Conservation (phyloP, 1,140 invertebrate species). For the Brachionus angularis region DNA sequence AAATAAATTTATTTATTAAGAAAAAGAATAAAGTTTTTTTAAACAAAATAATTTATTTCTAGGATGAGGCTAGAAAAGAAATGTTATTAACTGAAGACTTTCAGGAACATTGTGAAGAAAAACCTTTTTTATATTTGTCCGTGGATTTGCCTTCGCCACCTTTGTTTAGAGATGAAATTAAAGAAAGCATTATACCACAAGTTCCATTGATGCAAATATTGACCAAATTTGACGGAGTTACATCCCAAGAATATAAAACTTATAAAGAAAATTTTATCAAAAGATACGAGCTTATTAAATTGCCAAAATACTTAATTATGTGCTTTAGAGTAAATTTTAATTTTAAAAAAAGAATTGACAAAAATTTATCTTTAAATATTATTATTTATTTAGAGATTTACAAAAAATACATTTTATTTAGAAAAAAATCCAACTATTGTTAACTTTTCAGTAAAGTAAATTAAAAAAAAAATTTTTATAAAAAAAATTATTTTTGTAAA, state of each 20-base stretch:
- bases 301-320: conserved; percentile 94
- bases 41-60: conserved; percentile 45
- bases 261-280: conserved; percentile 98
- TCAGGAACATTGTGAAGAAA: conserved; percentile 52
- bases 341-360: not conserved
- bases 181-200: conserved; percentile 97
- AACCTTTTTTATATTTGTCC: conserved; percentile 72
- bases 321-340: conserved; percentile 74
- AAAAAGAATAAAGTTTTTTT: not conserved
- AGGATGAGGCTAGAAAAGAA: conserved; percentile 77
- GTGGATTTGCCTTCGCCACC: conserved; percentile 93
- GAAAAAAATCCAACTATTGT: conserved; percentile 99
- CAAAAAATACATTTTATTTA: conserved; percentile 95
- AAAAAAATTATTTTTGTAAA: not conserved
- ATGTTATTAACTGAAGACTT: conserved; percentile 78
- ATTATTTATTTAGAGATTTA: conserved; percentile 71
- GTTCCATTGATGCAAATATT: conserved; percentile 86
- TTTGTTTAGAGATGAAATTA: conserved; percentile 90
- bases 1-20: conserved; percentile 21
- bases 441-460: conserved; percentile 96
- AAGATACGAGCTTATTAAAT: conserved; percentile 84
- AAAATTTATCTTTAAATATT: not conserved
- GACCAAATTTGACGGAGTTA: conserved; percentile 89
- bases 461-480: conserved; percentile 48
- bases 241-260: conserved; percentile 97